Conservation (phyloP, 2,888 invertebrate species). For the Troglohyphantes excavatus region DNA sequence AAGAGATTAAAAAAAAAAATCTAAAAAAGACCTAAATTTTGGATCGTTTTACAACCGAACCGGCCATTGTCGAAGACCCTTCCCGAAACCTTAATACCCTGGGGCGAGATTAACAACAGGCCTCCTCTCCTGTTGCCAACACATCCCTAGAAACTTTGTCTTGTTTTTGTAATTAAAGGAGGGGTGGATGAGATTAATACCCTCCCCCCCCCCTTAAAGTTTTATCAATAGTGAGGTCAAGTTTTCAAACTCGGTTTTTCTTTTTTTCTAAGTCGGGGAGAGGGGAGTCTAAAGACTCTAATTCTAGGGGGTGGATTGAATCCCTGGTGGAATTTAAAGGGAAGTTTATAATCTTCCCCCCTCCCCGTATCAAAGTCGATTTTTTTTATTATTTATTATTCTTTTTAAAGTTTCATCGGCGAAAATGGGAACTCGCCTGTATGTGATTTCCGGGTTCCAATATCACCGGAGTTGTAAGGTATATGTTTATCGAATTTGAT, state of each 20-base stretch:
- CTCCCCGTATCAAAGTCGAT: background rate
- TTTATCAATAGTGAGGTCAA: slow-evolving; percentile 70
- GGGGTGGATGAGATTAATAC: slow-evolving; percentile 56
- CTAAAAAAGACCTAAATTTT: slow-evolving; percentile 50
- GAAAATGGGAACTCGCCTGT: no score
- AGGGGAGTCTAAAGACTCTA: background rate
- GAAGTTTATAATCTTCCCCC: background rate
- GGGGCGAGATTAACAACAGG: slow-evolving; percentile 54
- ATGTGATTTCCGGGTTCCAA: no score
- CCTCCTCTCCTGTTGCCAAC: background rate
- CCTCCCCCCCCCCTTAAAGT: slow-evolving; percentile 27
- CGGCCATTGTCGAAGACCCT: background rate
- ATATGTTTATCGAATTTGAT: no score
- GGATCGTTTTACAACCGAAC: slow-evolving; percentile 69
- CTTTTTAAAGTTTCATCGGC: slow-evolving; percentile 45
- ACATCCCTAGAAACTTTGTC: slow-evolving; percentile 25
- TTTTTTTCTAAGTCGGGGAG: background rate
- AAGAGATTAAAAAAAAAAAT: slow-evolving; percentile 68
- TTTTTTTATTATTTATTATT: background rate
- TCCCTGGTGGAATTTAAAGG: slow-evolving; percentile 30
- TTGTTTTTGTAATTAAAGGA: slow-evolving; percentile 74
- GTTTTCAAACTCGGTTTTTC: slow-evolving; percentile 54
- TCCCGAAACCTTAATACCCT: slow-evolving; percentile 44
- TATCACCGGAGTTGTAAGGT: no score
- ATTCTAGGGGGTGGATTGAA: slow-evolving; percentile 8